Evolutionary conservation across 2,888 invertebrate genomes (phyloP), one percentile per base, ranked within the genome.

Genomic region (Lobophora halterata): DNA sequence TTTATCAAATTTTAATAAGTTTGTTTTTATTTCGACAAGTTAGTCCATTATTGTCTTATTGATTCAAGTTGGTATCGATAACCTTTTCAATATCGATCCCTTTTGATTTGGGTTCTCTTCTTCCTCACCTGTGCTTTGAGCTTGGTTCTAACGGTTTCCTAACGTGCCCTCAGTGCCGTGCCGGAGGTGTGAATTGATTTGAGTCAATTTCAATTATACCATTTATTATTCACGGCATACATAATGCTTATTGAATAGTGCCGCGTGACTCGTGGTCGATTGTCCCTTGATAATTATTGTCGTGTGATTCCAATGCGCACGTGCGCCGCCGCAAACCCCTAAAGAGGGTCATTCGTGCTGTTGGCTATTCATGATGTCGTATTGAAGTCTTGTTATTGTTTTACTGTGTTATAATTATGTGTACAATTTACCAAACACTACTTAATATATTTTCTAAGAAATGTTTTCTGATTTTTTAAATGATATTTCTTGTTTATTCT

Each of bases 211-310:
- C 57, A 57, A 58, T 68, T 62, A 66, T 53, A 58, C 43, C 61
- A 72, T 82, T 43, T 65, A 71, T 70, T 79, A 85, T 85, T 79
- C 82, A 74, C 54, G 48, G 58, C 63, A 67, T 70, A 68, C 65
- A n/a, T n/a, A n/a, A n/a, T n/a, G 59, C 52, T 60, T 62, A 72
- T 73, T 61, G 63, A 70, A 65, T 63, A 58, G 50, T 43, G 49
- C 48, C 55, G 78, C 86, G 85, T 86, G 86, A 83, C 80, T 74
- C 57, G 66, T 50, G 65, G 63, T 67, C 72, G 73, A 80, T 82
- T 80, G 82, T 81, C 60, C 54, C 53, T 55, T 43, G 59, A 67
- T 75, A 74, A 74, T 78, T 73, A 71, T 52, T 62, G 72, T 81
- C 79, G 79, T 80, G 80, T 77, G 72, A 61, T 61, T 66, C 57